Evolutionary conservation across 2,113 vertebrate genomes (phyloP).

Genomic region (Noturus placidus): DNA sequence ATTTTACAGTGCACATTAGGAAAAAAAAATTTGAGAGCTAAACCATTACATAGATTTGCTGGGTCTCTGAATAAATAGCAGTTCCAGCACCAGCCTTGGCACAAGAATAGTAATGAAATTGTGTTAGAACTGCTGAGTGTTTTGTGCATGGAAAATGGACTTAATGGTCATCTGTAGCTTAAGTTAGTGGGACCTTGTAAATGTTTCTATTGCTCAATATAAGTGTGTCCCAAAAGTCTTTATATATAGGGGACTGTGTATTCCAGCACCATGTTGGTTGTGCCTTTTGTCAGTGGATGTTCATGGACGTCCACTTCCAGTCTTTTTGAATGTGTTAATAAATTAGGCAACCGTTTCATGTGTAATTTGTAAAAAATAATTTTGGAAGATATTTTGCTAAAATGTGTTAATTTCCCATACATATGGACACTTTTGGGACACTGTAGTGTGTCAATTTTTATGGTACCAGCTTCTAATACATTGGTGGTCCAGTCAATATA

Average conservation of each 20-base stretch:
- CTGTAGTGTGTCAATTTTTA: neutral
- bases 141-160: neutral
- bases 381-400: too few relatives aligned
- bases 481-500: neutral
- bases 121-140: neutral
- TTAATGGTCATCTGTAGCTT: neutral
- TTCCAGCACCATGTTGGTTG: too few relatives aligned
- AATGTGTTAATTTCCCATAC: too few relatives aligned
- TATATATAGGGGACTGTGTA: too few relatives aligned
- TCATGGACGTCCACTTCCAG: too few relatives aligned
- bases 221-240: too few relatives aligned
- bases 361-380: too few relatives aligned
- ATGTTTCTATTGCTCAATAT: neutral
- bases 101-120: conserved; percentile 1
- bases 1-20: neutral
- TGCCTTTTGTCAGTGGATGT: too few relatives aligned
- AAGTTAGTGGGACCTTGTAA: neutral
- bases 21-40: neutral
- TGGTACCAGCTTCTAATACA: neutral
- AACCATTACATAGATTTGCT: neutral
- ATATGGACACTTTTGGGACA: too few relatives aligned
- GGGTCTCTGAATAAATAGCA: neutral
- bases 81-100: neutral
- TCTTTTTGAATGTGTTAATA: too few relatives aligned
- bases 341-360: too few relatives aligned